phyloP scores from a whole-genome alignment of 2,888 invertebrate genomes.

The Heliconius ethilla region DNA sequence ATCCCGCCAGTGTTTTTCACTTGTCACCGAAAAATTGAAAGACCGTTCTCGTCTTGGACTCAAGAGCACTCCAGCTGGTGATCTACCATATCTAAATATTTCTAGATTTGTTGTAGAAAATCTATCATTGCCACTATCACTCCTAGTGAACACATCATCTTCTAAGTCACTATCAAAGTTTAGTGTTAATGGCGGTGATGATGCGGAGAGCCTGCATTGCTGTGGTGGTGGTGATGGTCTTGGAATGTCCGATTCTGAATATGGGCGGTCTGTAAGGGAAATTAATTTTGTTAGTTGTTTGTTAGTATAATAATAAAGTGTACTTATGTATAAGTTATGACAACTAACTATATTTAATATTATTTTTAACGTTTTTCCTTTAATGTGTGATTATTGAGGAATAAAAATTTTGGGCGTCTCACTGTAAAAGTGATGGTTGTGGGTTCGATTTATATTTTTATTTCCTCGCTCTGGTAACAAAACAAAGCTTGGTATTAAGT shows the following conservation, averaged over 20 bases:
- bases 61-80: conserved; percentile 71
- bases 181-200: conserved; percentile 68
- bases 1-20: conserved; percentile 77
- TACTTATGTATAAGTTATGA: no score
- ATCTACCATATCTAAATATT: conserved; percentile 72
- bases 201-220: conserved; percentile 68
- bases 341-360: no score
- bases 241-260: conserved; percentile 71
- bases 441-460: no score
- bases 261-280: conserved; percentile 70
- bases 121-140: conserved; percentile 68
- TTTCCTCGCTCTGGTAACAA: no score
- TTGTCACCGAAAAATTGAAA: conserved; percentile 72
- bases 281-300: conserved; percentile 2
- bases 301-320: no score
- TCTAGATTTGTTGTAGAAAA: conserved; percentile 71
- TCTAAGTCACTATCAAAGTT: conserved; percentile 72
- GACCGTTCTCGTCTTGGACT: conserved; percentile 71
- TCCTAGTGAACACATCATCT: conserved; percentile 75
- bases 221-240: conserved; percentile 54
- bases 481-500: no score
- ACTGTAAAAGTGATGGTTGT: no score
- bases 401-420: no score
- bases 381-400: no score
- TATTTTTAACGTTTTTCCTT: no score